These are phyloP conservation scores for Halisarca cf. caerulea DNA, from an alignment of 37 sponge, comb jelly and placozoan genomes.

Conservation along the genomic window DNA sequence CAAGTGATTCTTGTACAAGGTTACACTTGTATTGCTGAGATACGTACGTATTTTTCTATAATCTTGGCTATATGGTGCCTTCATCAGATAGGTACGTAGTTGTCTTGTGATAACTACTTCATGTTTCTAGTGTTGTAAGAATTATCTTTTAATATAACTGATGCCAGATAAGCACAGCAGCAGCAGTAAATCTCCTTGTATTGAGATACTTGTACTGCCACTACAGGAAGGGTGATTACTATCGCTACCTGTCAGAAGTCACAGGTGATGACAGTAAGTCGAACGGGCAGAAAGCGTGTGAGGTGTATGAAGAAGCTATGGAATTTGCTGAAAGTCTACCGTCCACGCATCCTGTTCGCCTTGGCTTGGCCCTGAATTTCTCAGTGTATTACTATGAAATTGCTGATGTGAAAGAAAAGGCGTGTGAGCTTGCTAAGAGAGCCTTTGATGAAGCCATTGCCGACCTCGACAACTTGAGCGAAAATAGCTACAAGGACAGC, in stretches of 20 bases:
- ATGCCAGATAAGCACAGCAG: too few relatives aligned
- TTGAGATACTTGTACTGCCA: too few relatives aligned
- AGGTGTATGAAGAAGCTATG: constrained; percentile 57
- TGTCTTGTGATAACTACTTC: too few relatives aligned
- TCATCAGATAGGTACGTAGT: too few relatives aligned
- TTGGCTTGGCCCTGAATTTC: constrained; percentile 84
- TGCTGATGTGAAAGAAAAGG: constrained; percentile 50
- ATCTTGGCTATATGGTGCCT: too few relatives aligned
- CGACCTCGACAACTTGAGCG: constrained; percentile 59
- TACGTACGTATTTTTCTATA: too few relatives aligned
- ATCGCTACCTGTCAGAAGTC: constrained; percentile 56
- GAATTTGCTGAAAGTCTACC: constrained; percentile 29
- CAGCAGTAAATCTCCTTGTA: too few relatives aligned
- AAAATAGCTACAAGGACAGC: constrained; percentile 80
- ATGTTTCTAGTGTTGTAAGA: too few relatives aligned
- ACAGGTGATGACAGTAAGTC: background rate
- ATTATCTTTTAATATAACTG: too few relatives aligned
- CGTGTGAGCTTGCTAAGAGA: constrained; percentile 78
- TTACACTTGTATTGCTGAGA: too few relatives aligned
- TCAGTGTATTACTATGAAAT: constrained; percentile 92
- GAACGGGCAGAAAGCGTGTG: constrained; percentile 1
- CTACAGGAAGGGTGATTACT: constrained; percentile 63
- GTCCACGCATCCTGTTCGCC: constrained; percentile 77
- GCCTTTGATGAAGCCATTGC: constrained; percentile 83
- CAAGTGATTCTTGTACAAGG: too few relatives aligned